These are phyloP conservation scores for Megaustenia siamemsis DNA, from an alignment of 2,888 invertebrate genomes.

Conservation along the genomic window DNA sequence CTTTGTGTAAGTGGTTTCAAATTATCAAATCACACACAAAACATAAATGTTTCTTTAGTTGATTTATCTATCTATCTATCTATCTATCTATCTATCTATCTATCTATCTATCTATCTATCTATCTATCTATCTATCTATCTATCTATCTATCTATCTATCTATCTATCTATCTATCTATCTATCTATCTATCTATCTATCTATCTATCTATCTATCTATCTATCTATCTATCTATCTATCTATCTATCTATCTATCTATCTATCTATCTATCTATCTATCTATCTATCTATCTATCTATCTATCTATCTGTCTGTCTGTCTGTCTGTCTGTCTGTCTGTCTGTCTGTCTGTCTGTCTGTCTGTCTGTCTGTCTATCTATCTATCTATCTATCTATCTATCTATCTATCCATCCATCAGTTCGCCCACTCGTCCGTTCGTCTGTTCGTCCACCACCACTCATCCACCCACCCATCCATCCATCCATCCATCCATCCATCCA, in stretches of 20 bases:
- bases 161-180: constrained; percentile 15
- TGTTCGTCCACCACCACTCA: too few species aligned
- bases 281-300: not conserved
- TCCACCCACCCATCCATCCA: too few species aligned
- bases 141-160: constrained; percentile 15
- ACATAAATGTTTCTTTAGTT: not conserved
- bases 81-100: constrained; percentile 15
- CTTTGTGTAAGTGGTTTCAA: too few species aligned
- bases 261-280: not conserved
- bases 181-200: not conserved
- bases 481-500: not conserved
- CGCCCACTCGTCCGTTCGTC: too few species aligned
- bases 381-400: too few species aligned
- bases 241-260: not conserved
- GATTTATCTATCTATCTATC: not conserved
- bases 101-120: constrained; percentile 15
- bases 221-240: not conserved
- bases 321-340: not conserved
- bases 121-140: constrained; percentile 15
- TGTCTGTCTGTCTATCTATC: too few species aligned
- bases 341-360: not conserved
- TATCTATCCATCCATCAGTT: too few species aligned
- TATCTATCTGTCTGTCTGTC: too few species aligned
- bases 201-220: too few species aligned
- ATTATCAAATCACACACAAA: too few species aligned